Percentiles rank a stretch among this genome's conserved stretches.
These are phyloP conservation scores for Lophura nycthemera DNA, from an alignment of 2,113 vertebrate species.

Conservation along the genomic window DNA sequence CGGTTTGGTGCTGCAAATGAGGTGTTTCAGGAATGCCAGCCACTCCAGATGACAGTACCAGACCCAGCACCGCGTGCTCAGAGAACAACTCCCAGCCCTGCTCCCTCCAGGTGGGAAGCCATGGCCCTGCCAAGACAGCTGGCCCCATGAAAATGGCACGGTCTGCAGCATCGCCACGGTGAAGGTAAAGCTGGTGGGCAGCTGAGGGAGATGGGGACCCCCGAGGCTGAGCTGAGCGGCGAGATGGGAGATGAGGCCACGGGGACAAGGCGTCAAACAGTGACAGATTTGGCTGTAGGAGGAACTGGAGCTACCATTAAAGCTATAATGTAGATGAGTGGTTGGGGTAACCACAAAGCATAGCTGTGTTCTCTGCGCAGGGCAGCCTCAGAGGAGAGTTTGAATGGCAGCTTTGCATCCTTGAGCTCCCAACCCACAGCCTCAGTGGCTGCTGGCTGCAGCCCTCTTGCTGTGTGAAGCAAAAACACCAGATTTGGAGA, in stretches of 20 bases:
- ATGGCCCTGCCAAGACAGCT: background rate
- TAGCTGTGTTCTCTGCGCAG: background rate
- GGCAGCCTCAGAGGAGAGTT: background rate
- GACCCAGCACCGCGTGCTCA: slow-evolving; percentile 14
- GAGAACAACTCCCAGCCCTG: background rate
- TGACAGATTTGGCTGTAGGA: background rate
- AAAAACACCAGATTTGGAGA: background rate
- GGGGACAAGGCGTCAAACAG: background rate
- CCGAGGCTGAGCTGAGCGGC: background rate
- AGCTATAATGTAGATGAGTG: fast-evolving
- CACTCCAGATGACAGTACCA: background rate
- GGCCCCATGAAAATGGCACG: background rate
- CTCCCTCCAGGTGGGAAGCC: background rate
- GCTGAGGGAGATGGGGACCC: background rate
- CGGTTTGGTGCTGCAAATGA: slow-evolving; percentile 17
- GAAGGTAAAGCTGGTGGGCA: background rate
- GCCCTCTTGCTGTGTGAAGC: fast-evolving
- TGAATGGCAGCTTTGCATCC: background rate
- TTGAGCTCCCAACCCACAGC: fast-evolving
- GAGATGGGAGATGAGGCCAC: background rate
- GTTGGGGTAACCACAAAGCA: background rate
- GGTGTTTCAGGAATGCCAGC: slow-evolving; percentile 56
- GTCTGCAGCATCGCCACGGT: background rate
- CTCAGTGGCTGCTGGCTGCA: background rate
- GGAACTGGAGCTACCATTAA: background rate